A percentile compares a stretch with the other conserved stretches of the same genome.
Conservation (phyloP, 2,888 invertebrate species). For the Trachelus tabidus region DNA sequence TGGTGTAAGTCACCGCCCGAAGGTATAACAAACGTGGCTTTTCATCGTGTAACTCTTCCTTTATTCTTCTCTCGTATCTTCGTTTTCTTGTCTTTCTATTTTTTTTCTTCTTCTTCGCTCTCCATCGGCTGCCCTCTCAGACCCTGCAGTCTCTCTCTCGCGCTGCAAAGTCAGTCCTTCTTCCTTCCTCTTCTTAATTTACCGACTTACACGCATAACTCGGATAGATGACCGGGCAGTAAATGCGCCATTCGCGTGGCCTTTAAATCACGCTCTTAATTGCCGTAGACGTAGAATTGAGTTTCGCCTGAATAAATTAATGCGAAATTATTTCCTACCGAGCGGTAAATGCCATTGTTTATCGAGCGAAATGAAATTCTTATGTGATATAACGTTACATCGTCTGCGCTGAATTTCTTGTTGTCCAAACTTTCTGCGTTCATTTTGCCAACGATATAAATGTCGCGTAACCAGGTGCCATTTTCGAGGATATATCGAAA, state of each 20-base stretch:
- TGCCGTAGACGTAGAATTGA: slow-evolving; percentile 14
- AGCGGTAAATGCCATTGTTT: slow-evolving; percentile 12
- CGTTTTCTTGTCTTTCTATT: background rate
- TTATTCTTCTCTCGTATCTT: background rate
- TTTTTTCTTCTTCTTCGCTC: background rate
- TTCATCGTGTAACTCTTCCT: background rate
- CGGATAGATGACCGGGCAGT: background rate
- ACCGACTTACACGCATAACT: background rate
- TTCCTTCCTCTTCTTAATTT: background rate
- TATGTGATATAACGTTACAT: background rate
- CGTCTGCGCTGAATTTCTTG: background rate
- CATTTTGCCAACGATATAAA: background rate
- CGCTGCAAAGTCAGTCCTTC: background rate
- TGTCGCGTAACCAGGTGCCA: background rate
- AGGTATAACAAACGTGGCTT: background rate
- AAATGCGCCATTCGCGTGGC: background rate
- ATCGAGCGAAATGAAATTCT: slow-evolving; percentile 10
- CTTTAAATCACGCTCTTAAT: slow-evolving; percentile 19
- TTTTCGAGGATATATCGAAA: background rate
- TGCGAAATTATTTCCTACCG: slow-evolving; percentile 1
- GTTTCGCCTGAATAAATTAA: slow-evolving; percentile 6
- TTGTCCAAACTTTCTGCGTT: background rate
- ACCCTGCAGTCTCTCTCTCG: background rate
- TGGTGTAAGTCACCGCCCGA: background rate
- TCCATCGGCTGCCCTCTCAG: background rate